Evolutionary conservation across 2,888 invertebrate species (phyloP), one percentile per base, ranked within the genome.

Genomic region (Melanophora roralis): DNA sequence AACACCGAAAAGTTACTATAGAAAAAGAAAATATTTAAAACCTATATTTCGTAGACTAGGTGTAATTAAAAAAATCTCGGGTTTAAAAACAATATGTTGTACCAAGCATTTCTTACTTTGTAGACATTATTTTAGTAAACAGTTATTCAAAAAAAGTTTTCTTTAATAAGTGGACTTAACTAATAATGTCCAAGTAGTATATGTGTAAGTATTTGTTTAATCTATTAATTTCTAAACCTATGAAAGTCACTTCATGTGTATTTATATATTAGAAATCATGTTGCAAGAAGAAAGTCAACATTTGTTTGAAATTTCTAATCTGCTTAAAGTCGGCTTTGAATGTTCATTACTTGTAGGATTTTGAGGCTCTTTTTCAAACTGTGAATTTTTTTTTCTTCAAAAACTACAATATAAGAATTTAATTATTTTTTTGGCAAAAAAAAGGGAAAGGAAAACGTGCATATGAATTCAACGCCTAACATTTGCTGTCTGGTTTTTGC

Each of bases 401-500:
- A 7, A 45, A 27, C 27, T 60, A 40, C 38, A 53, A 19, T 19
- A n/a, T 16, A 43, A 8, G 19, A 27, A 60, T 62, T 68, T 23
- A 19, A 4, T 27, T n/a, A 32, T 45, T 36, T 55, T 27, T 71
- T 38, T n/a, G 23, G 11, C 19, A 64, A 38, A 38, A 49, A 53
- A 27, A 57, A 65, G 8, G 14, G n/a, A n/a, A n/a, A n/a, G n/a
- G n/a, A n/a, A n/a, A n/a, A n/a, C 6, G 27, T 27, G 6, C 7
- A 38, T 40, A 19, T 1, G 36, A 64, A 19, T 65, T 27, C 40
- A 51, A 55, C 23, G 34, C 38, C 27, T 6, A 47, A 38, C 68
- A 9, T 49, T 49, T 64, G 69, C 76, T 78, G 73, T 72, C 78
- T 78, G 79, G 65, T 74, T 71, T 75, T 71, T 75, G 59, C n/a